These are phyloP conservation scores for Paramormyrops kingsleyae DNA, from an alignment of 2,113 vertebrate genomes.

Conservation along the genomic window DNA sequence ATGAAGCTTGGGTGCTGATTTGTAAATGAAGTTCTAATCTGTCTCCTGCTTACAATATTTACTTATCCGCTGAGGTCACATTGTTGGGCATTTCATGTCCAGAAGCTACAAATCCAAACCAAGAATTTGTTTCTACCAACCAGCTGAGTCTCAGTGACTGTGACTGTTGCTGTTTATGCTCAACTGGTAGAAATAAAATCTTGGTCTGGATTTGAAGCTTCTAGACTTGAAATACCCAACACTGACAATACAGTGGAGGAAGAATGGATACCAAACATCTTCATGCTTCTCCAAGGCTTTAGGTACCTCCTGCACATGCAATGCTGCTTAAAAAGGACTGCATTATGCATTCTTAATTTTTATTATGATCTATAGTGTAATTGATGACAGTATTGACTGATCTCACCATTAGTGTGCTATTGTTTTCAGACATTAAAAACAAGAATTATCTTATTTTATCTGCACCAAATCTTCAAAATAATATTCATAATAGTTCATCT, in stretches of 20 bases:
- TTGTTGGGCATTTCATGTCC: neutral
- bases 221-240: neutral
- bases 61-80: neutral
- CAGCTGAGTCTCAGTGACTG: neutral
- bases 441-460: neutral
- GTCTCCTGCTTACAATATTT: neutral
- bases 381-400: neutral
- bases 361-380: neutral
- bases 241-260: neutral
- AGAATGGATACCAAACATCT: neutral
- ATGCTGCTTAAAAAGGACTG: neutral
- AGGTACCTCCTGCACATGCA: neutral
- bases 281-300: neutral
- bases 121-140: neutral
- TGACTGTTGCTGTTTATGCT: neutral
- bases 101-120: neutral
- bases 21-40: conserved; percentile 15
- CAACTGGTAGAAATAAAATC: neutral
- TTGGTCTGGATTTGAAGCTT: neutral
- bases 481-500: neutral
- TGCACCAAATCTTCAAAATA: neutral
- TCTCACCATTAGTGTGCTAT: neutral
- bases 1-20: neutral
- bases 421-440: neutral
- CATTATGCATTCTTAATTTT: neutral